These are phyloP conservation scores for Drosophila barbarae DNA, from an alignment of 2,888 invertebrate species.

Conservation along the genomic window DNA sequence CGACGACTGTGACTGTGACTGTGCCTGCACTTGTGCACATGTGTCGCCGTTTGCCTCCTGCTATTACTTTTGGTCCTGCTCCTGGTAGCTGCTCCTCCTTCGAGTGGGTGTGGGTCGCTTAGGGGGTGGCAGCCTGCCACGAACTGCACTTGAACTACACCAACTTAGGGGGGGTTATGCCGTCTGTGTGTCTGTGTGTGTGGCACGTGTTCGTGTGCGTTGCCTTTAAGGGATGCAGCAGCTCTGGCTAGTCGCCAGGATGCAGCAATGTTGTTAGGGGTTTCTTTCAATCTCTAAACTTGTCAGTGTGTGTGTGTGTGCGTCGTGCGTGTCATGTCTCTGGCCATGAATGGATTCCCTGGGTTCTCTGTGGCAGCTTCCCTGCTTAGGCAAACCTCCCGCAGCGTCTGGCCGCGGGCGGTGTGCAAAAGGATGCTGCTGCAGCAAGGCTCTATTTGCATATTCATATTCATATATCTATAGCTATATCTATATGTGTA, in stretches of 20 bases:
- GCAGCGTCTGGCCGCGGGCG: constrained; percentile 20
- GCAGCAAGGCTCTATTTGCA: constrained; percentile 59
- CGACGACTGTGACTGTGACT: not conserved
- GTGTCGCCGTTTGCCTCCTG: constrained; percentile 59
- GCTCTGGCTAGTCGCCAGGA: constrained; percentile 35
- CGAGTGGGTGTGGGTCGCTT: not conserved
- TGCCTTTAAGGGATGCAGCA: constrained; percentile 65
- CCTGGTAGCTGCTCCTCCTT: not conserved
- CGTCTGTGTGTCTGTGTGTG: not conserved
- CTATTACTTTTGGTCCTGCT: not conserved
- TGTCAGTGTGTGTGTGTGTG: constrained; percentile 37
- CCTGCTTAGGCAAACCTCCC: constrained; percentile 63
- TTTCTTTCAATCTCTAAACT: constrained; percentile 53
- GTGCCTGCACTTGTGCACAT: constrained; percentile 72
- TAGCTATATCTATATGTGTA: not conserved
- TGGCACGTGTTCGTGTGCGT: constrained; percentile 9
- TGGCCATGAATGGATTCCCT: not conserved
- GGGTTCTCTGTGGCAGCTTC: not conserved
- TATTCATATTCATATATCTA: constrained; percentile 64
- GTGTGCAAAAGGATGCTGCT: not conserved
- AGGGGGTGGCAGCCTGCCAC: not conserved
- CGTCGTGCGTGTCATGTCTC: not conserved
- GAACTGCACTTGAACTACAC: constrained; percentile 70
- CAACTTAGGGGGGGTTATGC: constrained; percentile 16
- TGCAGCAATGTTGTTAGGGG: constrained; percentile 64